Evolutionary conservation across 2,888 invertebrate genomes (phyloP).

Genomic region (Incurvaria masculella): DNA sequence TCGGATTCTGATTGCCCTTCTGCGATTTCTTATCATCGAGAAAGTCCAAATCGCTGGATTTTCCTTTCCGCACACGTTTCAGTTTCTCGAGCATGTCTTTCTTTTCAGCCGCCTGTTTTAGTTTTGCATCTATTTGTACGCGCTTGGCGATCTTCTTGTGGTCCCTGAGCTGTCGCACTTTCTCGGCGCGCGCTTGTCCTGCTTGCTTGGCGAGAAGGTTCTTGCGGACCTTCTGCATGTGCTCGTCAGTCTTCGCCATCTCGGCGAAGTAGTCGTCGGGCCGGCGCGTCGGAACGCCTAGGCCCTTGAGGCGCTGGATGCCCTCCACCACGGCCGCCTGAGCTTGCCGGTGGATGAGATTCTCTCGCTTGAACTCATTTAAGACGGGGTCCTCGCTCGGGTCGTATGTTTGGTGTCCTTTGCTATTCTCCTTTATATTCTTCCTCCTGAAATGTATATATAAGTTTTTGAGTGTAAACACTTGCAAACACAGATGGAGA

Average conservation of each 20-base stretch:
- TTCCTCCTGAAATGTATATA: slow-evolving; percentile 22
- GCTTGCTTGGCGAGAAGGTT: slow-evolving; percentile 81
- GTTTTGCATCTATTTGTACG: slow-evolving; percentile 77
- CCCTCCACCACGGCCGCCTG: slow-evolving; percentile 83
- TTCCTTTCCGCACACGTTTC: slow-evolving; percentile 88
- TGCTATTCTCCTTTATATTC: slow-evolving; percentile 60
- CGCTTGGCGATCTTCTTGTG: slow-evolving; percentile 93
- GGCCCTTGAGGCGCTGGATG: slow-evolving; percentile 70
- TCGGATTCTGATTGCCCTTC: slow-evolving; percentile 33
- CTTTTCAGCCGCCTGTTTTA: slow-evolving; percentile 87
- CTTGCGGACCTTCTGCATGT: slow-evolving; percentile 94
- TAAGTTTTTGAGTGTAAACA: no score
- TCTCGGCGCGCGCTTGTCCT: slow-evolving; percentile 83
- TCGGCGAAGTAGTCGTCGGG: slow-evolving; percentile 98
- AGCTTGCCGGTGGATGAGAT: slow-evolving; percentile 81
- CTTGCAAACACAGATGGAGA: no score
- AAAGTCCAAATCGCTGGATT: slow-evolving; percentile 75
- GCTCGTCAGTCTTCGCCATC: slow-evolving; percentile 96
- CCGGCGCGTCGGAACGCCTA: slow-evolving; percentile 71
- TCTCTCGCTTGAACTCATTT: slow-evolving; percentile 92
- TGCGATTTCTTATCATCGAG: slow-evolving; percentile 61
- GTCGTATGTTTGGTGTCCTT: slow-evolving; percentile 61
- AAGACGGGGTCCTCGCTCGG: slow-evolving; percentile 73
- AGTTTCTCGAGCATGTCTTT: slow-evolving; percentile 88
- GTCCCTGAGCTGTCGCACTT: slow-evolving; percentile 83